Conservation (phyloP, 2,113 vertebrate genomes). For the Antechinus flavipes region DNA sequence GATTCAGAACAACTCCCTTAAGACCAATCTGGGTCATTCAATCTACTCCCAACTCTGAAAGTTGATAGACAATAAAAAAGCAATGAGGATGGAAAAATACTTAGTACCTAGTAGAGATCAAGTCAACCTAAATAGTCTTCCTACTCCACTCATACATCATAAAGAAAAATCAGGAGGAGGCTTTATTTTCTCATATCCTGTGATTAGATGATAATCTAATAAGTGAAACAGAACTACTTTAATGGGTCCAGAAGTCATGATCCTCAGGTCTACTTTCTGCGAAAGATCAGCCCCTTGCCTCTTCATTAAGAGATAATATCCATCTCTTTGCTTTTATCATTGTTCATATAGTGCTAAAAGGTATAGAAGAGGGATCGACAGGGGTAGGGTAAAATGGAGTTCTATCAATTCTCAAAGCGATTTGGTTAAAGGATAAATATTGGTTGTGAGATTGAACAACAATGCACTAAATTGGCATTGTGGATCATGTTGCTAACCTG, state of each 20-base stretch:
- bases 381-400: background rate
- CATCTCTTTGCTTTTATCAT: background rate
- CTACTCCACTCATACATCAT: background rate
- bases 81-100: background rate
- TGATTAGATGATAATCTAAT: background rate
- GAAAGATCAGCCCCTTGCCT: background rate
- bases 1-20: background rate
- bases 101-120: background rate
- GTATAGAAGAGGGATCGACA: background rate
- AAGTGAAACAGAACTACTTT: background rate
- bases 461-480: background rate
- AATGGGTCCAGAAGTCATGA: accelerated
- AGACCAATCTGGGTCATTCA: background rate
- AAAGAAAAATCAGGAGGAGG: background rate
- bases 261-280: accelerated
- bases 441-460: background rate
- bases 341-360: background rate
- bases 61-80: background rate
- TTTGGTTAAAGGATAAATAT: background rate
- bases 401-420: background rate
- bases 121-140: background rate
- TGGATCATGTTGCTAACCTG: background rate
- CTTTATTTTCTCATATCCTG: background rate
- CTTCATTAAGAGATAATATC: background rate
- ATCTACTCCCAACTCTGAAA: background rate